Evolutionary conservation across 2,888 invertebrate species (phyloP).

Genomic region (Isotomurus palustris): DNA sequence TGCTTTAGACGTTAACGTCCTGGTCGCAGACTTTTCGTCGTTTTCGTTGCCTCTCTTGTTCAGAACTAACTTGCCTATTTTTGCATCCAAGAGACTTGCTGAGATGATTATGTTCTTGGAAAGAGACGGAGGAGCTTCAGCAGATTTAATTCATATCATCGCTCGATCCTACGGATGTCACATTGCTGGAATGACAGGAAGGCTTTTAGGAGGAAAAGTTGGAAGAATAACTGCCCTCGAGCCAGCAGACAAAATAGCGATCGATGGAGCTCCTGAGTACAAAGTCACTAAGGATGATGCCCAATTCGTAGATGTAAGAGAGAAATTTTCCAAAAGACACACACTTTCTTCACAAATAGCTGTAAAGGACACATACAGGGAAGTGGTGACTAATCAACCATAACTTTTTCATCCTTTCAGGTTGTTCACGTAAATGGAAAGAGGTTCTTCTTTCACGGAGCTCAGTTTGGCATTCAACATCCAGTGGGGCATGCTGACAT

Average conservation of each 20-base stretch:
- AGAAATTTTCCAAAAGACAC: background rate
- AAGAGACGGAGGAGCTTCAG: conserved; percentile 14
- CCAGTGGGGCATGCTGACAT: conserved; percentile 33
- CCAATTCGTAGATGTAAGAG: conserved; percentile 24
- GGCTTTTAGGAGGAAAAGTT: conserved; percentile 29
- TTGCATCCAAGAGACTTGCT: conserved; percentile 24
- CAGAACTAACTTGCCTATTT: conserved; percentile 27
- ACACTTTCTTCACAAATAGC: too few species aligned
- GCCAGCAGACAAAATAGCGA: conserved; percentile 35
- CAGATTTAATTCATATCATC: conserved; percentile 36
- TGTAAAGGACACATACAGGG: too few species aligned
- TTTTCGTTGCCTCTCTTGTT: conserved; percentile 26
- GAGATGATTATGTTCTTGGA: conserved; percentile 34
- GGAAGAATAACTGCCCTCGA: conserved; percentile 41
- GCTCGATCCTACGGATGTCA: conserved; percentile 37
- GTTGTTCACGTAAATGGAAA: conserved; percentile 26
- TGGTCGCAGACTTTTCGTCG: conserved; percentile 38
- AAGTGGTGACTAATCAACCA: background rate
- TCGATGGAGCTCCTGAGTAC: conserved; percentile 30
- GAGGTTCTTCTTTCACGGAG: conserved; percentile 30
- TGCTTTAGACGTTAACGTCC: conserved; percentile 34
- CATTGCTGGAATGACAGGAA: conserved; percentile 38
- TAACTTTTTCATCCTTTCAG: background rate
- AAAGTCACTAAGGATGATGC: conserved; percentile 28
- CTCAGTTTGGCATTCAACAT: conserved; percentile 21